Evolutionary conservation across 2,888 invertebrate species (phyloP), one percentile per base, ranked within the genome.

Genomic region (Seladonia tumulorum): DNA sequence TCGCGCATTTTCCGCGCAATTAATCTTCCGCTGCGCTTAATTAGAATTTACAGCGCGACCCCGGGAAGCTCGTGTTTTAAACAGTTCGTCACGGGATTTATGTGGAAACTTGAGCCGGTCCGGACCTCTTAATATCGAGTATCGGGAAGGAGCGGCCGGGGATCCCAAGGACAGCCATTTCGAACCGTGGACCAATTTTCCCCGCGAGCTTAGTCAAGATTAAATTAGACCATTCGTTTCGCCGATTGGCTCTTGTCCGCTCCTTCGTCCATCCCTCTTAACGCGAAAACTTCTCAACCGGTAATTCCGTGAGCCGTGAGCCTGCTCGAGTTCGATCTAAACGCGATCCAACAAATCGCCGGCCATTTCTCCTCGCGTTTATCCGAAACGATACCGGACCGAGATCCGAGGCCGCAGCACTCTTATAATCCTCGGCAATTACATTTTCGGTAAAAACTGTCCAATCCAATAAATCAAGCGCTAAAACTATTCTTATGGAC

Each of bases 201-300:
- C 83, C 81, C 76, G 86, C 83, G 83, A 88, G 88, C 88, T 88
- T 88, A 88, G 88, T 88, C 88, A 86, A 88, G 88, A 88, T 88
- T 88, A 88, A 88, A 88, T 88, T 88, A 88, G 88, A 88, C 88
- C 88, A 88, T 86, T 81, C 88, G 88, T 88, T 88, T 88, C 75
- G 75, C 72, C 88, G 88, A 88, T 88, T 88, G 88, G 88, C 79
- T 53, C 88, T 88, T 88, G 88, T 88, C 85, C 79, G 88, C 81
- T 88, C 75, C 79, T 88, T 77, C 82, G 85, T 75, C 60, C 75
- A 80, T 81, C 82, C 74, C 81, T 81, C 66, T 76, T 57, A 70
- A 79, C 79, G 79, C 70, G 74, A 42, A 70, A 79, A 71, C 84
- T 81, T 70, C 73, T 63, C 74, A 73, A 70, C 76, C 57, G 75